Evolutionary conservation across 2,113 vertebrate genomes (phyloP), one percentile per base, ranked within the genome.

Genomic region (Zootoca vivipara): DNA sequence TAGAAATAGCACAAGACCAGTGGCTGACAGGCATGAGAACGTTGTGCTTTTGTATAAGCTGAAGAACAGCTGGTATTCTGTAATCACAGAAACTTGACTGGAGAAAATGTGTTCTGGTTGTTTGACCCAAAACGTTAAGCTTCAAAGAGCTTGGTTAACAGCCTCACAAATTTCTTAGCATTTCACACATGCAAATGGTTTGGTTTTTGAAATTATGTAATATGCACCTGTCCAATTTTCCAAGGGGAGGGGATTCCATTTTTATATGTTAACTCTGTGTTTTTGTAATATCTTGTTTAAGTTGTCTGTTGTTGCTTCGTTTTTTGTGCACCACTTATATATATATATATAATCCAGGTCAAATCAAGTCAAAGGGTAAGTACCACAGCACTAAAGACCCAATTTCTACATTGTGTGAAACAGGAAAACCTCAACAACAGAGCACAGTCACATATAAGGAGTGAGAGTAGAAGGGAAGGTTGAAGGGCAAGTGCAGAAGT

Each of bases 21-120:
- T 56, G 65, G 38, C 40, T 70, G 40, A 52, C 3, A 65, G 35
- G 5, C n/a, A 35, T 30, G 20, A 33, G 10, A 28, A 20, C 28
- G 26, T 33, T 22, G 3, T 62, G 22, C 24, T 73, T 85, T 33
- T 28, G 28, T 56, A 46, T 70, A 73, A 73, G 0, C 28, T 40
- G 38, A 42, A 69, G 16, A 42, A 15, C 24, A 85, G 42, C 22
- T 74, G 40, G 65, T 56, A 20, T 56, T 67, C 26, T 28, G 3
- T 82, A 83, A 46, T 69, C 8, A 67, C 12, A 82, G 38, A 82
- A 67, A 42, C 35, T 67, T 82, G 67, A 56, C 18, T 24, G 16
- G 52, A 87, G 80, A 81, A 90, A 82, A 72, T 12, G n/a, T 86
- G 65, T 90, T 42, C 26, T 16, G 86, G 0, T 46, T 46, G 26